phyloP scores from a whole-genome alignment of 2,113 vertebrate species.

The Corythornis cristatus region DNA sequence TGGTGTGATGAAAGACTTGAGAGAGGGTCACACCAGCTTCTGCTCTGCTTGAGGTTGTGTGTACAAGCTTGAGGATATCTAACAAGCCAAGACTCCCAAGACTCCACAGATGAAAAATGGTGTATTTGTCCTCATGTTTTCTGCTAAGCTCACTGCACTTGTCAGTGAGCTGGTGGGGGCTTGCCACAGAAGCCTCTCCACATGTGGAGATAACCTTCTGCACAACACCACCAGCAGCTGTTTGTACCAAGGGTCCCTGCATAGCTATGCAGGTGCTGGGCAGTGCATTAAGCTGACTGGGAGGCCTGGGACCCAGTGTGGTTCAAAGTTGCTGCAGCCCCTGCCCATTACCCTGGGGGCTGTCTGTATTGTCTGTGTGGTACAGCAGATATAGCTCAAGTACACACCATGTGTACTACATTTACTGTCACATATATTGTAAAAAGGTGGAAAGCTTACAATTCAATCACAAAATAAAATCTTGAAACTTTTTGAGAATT shows the following conservation, averaged over 20 bases:
- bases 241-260: fast-evolving
- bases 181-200: background rate
- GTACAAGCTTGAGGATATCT: background rate
- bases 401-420: fast-evolving
- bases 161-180: background rate
- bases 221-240: background rate
- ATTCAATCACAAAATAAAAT: background rate
- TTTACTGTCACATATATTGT: too few species aligned
- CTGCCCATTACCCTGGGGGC: too few species aligned
- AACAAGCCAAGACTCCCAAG: background rate
- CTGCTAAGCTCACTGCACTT: background rate
- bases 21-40: background rate
- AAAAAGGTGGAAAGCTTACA: background rate
- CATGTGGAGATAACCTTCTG: fast-evolving
- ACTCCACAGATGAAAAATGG: background rate
- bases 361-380: fast-evolving
- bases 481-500: background rate
- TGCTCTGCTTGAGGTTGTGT: background rate
- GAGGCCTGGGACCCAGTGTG: background rate
- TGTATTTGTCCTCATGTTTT: fast-evolving
- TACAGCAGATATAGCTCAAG: background rate
- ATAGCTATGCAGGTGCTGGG: fast-evolving
- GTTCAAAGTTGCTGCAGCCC: background rate
- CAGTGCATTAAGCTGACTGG: background rate
- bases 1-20: background rate